These are phyloP conservation scores for Poeciliopsis infans DNA, from an alignment of 2,797 vertebrate genomes.

Conservation along the genomic window DNA sequence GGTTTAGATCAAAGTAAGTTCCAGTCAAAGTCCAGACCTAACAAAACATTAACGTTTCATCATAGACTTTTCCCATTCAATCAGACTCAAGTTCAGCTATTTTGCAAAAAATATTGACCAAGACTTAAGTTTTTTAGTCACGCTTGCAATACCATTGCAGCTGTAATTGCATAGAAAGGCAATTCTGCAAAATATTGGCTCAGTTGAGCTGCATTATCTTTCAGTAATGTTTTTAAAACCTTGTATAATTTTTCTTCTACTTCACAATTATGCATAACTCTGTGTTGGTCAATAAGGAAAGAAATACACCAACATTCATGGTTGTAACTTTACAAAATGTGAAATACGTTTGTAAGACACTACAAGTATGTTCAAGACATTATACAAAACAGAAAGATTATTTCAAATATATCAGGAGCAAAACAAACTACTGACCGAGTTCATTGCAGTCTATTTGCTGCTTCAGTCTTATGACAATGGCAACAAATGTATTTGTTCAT, in stretches of 20 bases:
- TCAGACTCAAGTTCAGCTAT: neutral
- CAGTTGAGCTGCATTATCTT: neutral
- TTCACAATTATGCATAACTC: neutral
- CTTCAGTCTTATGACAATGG: neutral
- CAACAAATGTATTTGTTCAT: neutral
- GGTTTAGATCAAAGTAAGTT: neutral
- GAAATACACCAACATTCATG: neutral
- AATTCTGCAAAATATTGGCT: neutral
- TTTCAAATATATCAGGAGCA: neutral
- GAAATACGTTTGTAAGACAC: neutral
- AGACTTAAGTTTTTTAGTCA: neutral
- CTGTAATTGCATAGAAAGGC: neutral
- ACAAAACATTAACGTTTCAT: neutral
- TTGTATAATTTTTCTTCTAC: neutral
- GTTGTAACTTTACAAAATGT: neutral
- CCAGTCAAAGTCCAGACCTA: neutral
- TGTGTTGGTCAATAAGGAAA: neutral
- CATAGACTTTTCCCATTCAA: neutral
- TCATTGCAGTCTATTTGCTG: neutral
- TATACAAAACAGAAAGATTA: neutral
- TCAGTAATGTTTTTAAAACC: neutral
- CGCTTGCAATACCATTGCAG: neutral
- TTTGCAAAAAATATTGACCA: neutral
- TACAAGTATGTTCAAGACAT: neutral
- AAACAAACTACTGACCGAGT: neutral